phyloP scores from a whole-genome alignment of 2,888 invertebrate genomes.

The Phrixothrix hirtus region DNA sequence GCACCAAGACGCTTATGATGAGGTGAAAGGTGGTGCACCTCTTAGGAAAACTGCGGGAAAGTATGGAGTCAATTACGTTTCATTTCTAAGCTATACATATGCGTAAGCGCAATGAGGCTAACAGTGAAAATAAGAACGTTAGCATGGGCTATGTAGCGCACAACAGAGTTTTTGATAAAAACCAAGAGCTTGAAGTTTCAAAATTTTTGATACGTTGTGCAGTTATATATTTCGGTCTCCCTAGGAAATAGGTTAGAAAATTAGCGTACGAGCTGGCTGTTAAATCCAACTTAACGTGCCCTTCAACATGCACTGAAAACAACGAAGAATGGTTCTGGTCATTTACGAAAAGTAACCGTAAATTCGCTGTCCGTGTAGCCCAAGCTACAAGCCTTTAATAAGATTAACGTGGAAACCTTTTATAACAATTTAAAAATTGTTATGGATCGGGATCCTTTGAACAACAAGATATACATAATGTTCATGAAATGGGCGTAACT shows the following conservation, averaged over 20 bases:
- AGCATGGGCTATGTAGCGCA: conserved; percentile 11
- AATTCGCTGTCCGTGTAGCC: conserved; percentile 25
- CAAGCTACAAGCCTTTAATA: conserved; percentile 33
- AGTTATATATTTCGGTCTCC: conserved; percentile 4
- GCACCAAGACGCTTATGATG: neutral
- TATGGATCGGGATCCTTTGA: conserved; percentile 36
- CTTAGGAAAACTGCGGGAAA: conserved; percentile 16
- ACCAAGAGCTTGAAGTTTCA: neutral
- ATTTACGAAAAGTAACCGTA: too few relatives aligned
- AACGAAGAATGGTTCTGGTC: too few relatives aligned
- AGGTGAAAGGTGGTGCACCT: conserved; percentile 1
- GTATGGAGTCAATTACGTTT: too few relatives aligned
- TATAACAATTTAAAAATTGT: too few relatives aligned
- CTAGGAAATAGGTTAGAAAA: conserved; percentile 1
- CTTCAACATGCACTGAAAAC: conserved; percentile 4
- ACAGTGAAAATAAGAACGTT: neutral
- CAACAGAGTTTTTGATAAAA: conserved; percentile 1
- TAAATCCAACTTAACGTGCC: conserved; percentile 5
- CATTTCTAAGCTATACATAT: conserved; percentile 19
- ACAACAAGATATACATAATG: conserved; percentile 48
- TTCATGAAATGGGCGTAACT: conserved; percentile 50
- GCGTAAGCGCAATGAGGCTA: conserved; percentile 14
- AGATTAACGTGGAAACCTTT: too few relatives aligned
- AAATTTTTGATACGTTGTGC: conserved; percentile 4
- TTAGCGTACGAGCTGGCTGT: conserved; percentile 4